Percentiles rank a stretch among this genome's conserved stretches.
These are phyloP conservation scores for Nesogale talazaci DNA, from an alignment of 2,113 vertebrate genomes.

Conservation along the genomic window DNA sequence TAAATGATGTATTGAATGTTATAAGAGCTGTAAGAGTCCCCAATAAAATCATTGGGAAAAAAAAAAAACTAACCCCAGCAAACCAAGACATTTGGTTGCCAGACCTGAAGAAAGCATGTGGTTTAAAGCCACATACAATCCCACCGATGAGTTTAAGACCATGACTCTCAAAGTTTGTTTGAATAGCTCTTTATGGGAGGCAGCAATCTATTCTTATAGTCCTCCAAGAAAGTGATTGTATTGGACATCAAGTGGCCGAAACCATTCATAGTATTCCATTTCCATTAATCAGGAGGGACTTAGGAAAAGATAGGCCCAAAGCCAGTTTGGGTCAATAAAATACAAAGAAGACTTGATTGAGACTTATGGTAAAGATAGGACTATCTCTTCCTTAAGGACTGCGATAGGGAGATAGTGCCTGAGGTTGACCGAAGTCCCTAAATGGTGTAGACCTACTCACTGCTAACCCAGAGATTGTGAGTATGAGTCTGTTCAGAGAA, in stretches of 20 bases:
- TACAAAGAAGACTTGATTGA: background rate
- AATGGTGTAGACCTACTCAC: background rate
- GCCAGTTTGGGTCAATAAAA: background rate
- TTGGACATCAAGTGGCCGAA: background rate
- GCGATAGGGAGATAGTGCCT: background rate
- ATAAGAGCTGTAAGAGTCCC: too few species aligned
- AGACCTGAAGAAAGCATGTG: background rate
- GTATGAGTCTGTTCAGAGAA: background rate
- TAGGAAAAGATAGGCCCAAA: background rate
- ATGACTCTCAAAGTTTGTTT: background rate
- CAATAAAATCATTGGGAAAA: too few species aligned
- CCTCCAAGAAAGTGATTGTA: background rate
- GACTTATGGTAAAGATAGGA: constrained; percentile 17
- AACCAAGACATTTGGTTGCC: too few species aligned
- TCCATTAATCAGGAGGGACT: background rate
- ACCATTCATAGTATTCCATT: background rate
- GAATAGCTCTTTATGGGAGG: too few species aligned
- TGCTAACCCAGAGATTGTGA: background rate
- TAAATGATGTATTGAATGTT: too few species aligned
- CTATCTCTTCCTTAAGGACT: background rate
- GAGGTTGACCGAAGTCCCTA: background rate
- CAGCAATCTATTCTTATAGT: background rate
- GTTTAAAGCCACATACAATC: background rate
- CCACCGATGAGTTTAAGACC: background rate
- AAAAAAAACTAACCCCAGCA: background rate